Conservation (phyloP, 2,113 vertebrate genomes). For the Daphoenositta chrysoptera region DNA sequence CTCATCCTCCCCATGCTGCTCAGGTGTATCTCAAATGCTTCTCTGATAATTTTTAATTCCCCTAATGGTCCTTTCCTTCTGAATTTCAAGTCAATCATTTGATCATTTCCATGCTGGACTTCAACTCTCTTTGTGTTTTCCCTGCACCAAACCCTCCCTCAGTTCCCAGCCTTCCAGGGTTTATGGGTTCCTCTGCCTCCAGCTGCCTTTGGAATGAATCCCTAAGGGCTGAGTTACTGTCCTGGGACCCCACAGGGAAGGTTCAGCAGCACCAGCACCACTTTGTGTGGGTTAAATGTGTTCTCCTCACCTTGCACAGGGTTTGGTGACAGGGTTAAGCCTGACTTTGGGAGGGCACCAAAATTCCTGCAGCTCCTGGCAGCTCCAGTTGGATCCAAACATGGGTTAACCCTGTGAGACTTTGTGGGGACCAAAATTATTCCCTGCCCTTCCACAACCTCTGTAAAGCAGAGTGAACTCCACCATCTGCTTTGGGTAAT, state of each 20-base stretch:
- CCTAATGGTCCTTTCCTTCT: not conserved
- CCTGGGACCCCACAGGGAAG: not conserved
- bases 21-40: not conserved
- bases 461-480: not conserved
- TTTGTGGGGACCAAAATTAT: not conserved
- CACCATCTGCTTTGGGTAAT: not conserved
- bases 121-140: not conserved
- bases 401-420: not conserved
- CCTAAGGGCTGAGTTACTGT: not conserved
- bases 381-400: not conserved
- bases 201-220: not conserved
- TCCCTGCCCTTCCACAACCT: not conserved
- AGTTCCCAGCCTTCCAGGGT: not conserved
- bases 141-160: not conserved
- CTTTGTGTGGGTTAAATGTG: rapidly evolving
- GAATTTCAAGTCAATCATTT: not conserved
- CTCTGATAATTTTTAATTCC: not conserved
- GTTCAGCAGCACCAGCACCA: not conserved
- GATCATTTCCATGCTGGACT: not conserved
- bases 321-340: not conserved
- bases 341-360: not conserved
- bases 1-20: not conserved
- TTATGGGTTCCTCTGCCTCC: not conserved
- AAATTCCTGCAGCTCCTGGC: not conserved
- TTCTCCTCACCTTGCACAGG: not conserved